These are phyloP conservation scores for Zaprionus ornatus DNA, from an alignment of 1,140 invertebrate genomes.

Conservation along the genomic window DNA sequence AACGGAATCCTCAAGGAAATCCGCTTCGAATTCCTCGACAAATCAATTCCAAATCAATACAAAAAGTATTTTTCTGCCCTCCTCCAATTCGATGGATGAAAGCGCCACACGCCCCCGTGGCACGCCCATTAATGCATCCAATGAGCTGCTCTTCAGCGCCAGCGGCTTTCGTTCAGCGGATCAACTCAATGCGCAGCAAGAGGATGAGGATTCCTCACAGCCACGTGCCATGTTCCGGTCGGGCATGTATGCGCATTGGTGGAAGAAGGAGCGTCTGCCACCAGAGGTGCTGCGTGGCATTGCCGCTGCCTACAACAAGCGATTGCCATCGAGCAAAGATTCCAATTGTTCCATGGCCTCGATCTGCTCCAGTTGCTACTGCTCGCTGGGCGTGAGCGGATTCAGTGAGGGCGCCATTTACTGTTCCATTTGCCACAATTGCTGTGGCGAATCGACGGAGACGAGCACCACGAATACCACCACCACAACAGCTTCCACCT, in stretches of 20 bases:
- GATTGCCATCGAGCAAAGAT: constrained; percentile 55
- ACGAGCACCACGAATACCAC: constrained; percentile 69
- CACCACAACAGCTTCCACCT: constrained; percentile 58
- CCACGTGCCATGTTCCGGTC: constrained; percentile 88
- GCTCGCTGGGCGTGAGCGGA: constrained; percentile 63
- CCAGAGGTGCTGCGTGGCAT: constrained; percentile 86
- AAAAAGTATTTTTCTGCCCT: constrained; percentile 72
- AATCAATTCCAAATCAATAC: constrained; percentile 73
- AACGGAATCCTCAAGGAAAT: constrained; percentile 11
- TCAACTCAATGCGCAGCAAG: constrained; percentile 24
- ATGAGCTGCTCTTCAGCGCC: constrained; percentile 50
- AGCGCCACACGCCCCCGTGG: not conserved
- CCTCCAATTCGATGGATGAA: constrained; percentile 65
- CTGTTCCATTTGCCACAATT: constrained; percentile 75
- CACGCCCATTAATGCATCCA: constrained; percentile 7
- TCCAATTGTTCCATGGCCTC: constrained; percentile 50
- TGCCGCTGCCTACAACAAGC: constrained; percentile 82
- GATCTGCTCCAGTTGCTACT: constrained; percentile 50
- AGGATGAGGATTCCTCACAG: constrained; percentile 14
- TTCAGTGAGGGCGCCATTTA: constrained; percentile 74
- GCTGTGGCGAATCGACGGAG: constrained; percentile 39
- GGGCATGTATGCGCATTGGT: constrained; percentile 95
- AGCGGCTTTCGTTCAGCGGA: constrained; percentile 55
- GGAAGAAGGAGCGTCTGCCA: constrained; percentile 93
- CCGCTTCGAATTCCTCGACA: constrained; percentile 10